These are phyloP conservation scores for Littorina saxatilis DNA, from an alignment of 1,140 invertebrate genomes.

Conservation along the genomic window DNA sequence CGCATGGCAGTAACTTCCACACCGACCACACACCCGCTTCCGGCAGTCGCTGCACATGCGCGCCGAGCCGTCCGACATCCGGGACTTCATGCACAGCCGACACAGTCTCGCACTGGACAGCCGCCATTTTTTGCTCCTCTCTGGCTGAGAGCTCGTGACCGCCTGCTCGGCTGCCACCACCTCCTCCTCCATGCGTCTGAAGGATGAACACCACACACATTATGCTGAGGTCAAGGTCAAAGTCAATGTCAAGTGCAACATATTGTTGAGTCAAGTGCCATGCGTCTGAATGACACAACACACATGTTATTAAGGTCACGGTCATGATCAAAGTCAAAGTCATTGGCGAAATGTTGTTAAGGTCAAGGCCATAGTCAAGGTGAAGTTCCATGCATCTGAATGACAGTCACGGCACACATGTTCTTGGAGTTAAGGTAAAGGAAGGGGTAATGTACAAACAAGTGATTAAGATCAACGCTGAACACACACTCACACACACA, in stretches of 20 bases:
- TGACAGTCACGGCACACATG: too few relatives aligned
- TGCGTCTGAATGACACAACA: too few relatives aligned
- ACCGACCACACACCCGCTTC: slow-evolving; percentile 61
- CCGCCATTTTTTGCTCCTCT: slow-evolving; percentile 45
- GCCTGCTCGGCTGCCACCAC: slow-evolving; percentile 47
- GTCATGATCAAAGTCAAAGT: too few relatives aligned
- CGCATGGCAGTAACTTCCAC: slow-evolving; percentile 53
- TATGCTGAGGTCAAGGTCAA: neutral
- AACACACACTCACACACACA: neutral
- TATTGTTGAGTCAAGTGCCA: too few relatives aligned
- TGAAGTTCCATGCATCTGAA: too few relatives aligned
- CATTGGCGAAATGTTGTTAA: too few relatives aligned
- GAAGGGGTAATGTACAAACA: too few relatives aligned
- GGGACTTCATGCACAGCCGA: slow-evolving; percentile 62
- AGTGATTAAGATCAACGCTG: too few relatives aligned
- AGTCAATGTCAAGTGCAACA: neutral
- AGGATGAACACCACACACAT: neutral
- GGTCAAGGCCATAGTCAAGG: too few relatives aligned
- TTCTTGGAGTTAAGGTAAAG: too few relatives aligned
- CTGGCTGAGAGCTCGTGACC: slow-evolving; percentile 19
- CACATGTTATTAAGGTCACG: too few relatives aligned
- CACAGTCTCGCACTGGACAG: slow-evolving; percentile 56
- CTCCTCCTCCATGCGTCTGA: slow-evolving; percentile 50
- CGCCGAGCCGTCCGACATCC: slow-evolving; percentile 64
- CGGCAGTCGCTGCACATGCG: slow-evolving; percentile 59